phyloP scores from a whole-genome alignment of 2,797 vertebrate species.

The Eurystomus glaucurus region DNA sequence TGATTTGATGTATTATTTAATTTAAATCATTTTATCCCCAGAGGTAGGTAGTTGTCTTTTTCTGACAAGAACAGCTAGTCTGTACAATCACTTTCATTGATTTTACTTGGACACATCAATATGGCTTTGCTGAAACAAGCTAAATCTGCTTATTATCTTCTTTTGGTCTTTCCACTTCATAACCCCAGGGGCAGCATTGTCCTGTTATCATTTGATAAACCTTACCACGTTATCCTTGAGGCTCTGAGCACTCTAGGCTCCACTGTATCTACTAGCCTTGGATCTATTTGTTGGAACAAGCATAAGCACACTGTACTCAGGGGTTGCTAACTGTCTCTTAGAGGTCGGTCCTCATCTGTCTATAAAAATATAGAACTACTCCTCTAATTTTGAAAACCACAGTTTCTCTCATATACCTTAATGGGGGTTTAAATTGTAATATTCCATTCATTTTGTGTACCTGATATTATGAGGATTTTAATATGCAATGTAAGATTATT shows the following conservation, averaged over 20 bases:
- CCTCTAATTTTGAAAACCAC: neutral
- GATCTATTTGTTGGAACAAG: neutral
- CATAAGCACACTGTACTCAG: neutral
- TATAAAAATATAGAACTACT: neutral
- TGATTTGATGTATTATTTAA: neutral
- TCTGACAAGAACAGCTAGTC: neutral
- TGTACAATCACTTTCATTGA: slow-evolving; percentile 1
- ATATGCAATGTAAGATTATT: neutral
- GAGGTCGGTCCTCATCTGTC: neutral
- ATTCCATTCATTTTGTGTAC: neutral
- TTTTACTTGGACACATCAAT: slow-evolving; percentile 23
- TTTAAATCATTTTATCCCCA: neutral
- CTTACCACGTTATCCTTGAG: neutral
- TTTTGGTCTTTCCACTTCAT: slow-evolving; percentile 15
- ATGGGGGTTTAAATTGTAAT: neutral
- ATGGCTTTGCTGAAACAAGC: slow-evolving; percentile 58
- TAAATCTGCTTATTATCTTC: slow-evolving; percentile 23
- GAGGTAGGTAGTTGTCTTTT: neutral
- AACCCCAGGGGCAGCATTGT: neutral
- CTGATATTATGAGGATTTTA: neutral
- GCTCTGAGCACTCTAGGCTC: neutral
- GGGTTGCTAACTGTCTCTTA: neutral
- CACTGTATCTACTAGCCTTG: neutral
- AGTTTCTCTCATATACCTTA: neutral
- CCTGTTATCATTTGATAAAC: slow-evolving; percentile 37